Evolutionary conservation across 2,113 vertebrate species (phyloP).

Genomic region (Papio anubis): DNA sequence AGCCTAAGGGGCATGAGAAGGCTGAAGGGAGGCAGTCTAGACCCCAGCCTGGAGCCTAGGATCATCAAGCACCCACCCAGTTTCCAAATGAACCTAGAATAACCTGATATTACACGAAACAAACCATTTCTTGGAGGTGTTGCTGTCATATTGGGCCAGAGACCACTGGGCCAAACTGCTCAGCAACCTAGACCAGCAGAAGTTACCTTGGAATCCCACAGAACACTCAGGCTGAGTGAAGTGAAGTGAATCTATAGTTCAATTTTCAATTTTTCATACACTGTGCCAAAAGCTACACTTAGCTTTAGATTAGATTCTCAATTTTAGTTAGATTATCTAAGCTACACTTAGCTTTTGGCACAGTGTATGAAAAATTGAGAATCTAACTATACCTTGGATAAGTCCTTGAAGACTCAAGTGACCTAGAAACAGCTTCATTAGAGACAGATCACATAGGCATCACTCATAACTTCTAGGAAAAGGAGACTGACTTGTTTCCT

Average conservation of each 20-base stretch:
- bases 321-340: no score
- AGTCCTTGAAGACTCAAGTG: neutral
- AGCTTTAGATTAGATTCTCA: no score
- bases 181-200: neutral
- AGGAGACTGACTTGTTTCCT: neutral
- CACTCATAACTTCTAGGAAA: constrained; percentile 7
- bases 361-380: neutral
- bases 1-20: neutral
- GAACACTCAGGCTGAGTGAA: neutral
- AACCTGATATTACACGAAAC: neutral
- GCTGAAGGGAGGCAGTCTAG: neutral
- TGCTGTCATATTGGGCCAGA: neutral
- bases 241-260: neutral
- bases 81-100: neutral
- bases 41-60: neutral
- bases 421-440: neutral
- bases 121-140: neutral
- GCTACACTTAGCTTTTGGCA: neutral
- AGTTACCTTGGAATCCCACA: neutral
- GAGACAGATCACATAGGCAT: neutral
- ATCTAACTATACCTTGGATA: neutral
- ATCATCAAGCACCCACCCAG: neutral
- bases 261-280: neutral
- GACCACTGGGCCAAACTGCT: neutral
- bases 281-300: neutral